Percentiles rank a stretch among this genome's conserved stretches.
Conservation (phyloP, 1,140 invertebrate genomes). For the Chironomus tepperi region DNA sequence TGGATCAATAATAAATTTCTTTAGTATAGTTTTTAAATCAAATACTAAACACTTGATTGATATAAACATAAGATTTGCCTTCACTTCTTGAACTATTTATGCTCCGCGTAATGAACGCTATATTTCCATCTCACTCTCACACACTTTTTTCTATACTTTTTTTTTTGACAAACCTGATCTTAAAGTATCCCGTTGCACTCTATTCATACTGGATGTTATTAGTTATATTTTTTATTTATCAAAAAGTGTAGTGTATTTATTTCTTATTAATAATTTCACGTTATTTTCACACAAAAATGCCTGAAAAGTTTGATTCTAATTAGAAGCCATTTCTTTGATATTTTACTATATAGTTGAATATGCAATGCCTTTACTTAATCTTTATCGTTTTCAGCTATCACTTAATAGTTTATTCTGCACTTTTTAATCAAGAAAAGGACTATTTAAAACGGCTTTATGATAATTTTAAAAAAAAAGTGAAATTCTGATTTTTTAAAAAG, state of each 20-base stretch:
- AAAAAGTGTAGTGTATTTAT: too few species aligned
- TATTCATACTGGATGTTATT: background rate
- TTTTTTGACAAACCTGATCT: slow-evolving; percentile 3
- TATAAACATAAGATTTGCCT: background rate
- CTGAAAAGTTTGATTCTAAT: too few species aligned
- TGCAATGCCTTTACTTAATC: too few species aligned
- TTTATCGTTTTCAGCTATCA: too few species aligned
- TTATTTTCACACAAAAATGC: too few species aligned
- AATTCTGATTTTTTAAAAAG: too few species aligned
- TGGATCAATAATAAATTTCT: background rate
- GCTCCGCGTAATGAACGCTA: background rate
- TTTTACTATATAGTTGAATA: too few species aligned
- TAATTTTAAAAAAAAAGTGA: background rate
- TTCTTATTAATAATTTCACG: too few species aligned
- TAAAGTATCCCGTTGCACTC: background rate
- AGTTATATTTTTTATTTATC: too few species aligned
- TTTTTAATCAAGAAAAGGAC: background rate
- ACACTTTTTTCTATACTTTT: background rate
- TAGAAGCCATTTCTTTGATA: too few species aligned
- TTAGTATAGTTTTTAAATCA: background rate
- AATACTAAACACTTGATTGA: background rate
- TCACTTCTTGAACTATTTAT: background rate
- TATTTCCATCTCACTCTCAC: background rate
- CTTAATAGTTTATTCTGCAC: too few species aligned
- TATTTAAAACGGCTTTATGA: background rate